Base-by-base conservation (phyloP, 1,140 invertebrate genomes). In the Meloidogyne hapla region DNA sequence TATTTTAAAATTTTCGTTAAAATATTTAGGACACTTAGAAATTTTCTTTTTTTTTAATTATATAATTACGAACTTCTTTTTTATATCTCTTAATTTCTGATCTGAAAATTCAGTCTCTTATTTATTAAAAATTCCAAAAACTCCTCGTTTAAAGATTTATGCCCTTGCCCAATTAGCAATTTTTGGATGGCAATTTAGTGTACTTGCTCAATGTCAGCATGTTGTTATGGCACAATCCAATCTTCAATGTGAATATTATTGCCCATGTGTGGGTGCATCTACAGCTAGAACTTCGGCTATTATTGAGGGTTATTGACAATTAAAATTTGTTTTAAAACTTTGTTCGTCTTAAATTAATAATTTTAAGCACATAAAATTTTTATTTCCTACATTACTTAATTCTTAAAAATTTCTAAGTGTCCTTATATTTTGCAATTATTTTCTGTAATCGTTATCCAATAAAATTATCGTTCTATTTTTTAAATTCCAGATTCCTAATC, bases 171-270 rank as follows among this genome's bases (percentile, higher is more conserved):
- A 78, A 69, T 67, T 87, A 69, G 79, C 77, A 13, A 76, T 86
- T 69, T 87, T 84, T 69, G 80, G 78, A 48, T 86, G 84, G 84
- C 84, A 86, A 74, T 85, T 79, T 62, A 77, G 77, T 45, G 84
- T 86, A 4, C 64, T 86, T 18, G 66, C 75, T 28, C 79, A 87
- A 67, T 86, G 84, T 64, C 78, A 79, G n/a, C 74, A 80, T 25
- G 84, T 86, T 13, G 85, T 82, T 23, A 86, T 86, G 84, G 82
- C 84, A 26, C 85, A 87, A 64, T 77, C 84, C 18, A 86, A 86
- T 73, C 83, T 86, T 15, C 84, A 87, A 77, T 86, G 84, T 73
- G 85, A 86, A 67, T 87, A 83, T 75, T 84, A 86, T 68, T 86
- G 84, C 77, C 84, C 84, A 15, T 86, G 84, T 71, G 84, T 86